Evolutionary conservation across 2,797 vertebrate species (phyloP), one percentile per base, ranked within the genome.

Genomic region (Tenualosa ilisha): DNA sequence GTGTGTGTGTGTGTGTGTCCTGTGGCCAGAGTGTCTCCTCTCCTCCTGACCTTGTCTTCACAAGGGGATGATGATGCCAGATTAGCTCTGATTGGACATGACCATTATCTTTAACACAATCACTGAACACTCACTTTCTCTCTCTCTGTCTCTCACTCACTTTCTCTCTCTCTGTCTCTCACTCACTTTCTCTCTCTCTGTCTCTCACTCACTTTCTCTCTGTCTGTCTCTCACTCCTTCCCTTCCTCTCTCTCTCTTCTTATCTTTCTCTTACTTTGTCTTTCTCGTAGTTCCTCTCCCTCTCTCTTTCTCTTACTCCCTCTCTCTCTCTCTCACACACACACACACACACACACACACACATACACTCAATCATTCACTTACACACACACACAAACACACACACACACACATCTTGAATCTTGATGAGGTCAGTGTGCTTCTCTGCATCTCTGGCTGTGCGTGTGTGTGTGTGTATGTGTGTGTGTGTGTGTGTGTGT

Each of bases 31-130:
- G 91, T 89, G 91, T 93, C 93, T 93, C 93, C 92, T 91, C 94
- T 93, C 92, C 93, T 88, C 84, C 92, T 96, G 95, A 96, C 95
- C 95, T 96, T 96, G 95, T 95, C 94, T 92, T 93, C 93, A 91
- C 90, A 92, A 94, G 94, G 93, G 94, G 95, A 95, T 95, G 93
- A 96, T 95, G 93, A 92, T 93, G 93, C 92, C 92, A 95, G 94
- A 95, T 96, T 95, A 95, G 95, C 94, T 94, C 93, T 95, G 95
- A 96, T 96, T 96, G 94, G 95, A 95, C 94, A 95, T 94, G 93
- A 93, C 93, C 93, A 94, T 95, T 95, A 96, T 96, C 95, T 95
- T 94, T 31, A 96, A 96, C 95, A 96, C 95, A 95, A 95, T 96
- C 95, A 95, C 88, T 90, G 93, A 93, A 90, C 89, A 88, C 86